Evolutionary conservation across 2,113 vertebrate species (phyloP).

Genomic region (Sinocyclocheilus grahami): DNA sequence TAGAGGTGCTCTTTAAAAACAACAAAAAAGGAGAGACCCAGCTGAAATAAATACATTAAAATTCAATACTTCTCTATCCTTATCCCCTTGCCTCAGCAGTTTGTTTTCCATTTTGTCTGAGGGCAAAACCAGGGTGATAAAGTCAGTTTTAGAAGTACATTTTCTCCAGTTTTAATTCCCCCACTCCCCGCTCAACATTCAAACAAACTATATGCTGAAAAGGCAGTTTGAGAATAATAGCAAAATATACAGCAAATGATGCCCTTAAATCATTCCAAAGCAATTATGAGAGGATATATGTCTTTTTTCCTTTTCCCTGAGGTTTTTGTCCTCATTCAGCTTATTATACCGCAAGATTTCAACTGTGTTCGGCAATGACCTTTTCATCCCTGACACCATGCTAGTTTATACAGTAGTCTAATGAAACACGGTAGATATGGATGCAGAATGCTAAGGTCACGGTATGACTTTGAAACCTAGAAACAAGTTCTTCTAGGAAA

Average conservation of each 20-base stretch:
- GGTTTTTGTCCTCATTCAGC: conserved; percentile 2
- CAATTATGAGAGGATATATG: conserved; percentile 23
- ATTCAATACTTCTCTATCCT: conserved; percentile 53
- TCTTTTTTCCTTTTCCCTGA: conserved; percentile 16
- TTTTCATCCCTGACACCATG: conserved; percentile 26
- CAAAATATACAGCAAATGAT: conserved; percentile 13
- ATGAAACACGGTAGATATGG: conserved; percentile 25
- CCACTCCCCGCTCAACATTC: background rate
- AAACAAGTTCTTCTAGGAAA: background rate
- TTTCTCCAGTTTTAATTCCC: conserved; percentile 23
- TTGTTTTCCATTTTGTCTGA: conserved; percentile 42
- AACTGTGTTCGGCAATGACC: conserved; percentile 13
- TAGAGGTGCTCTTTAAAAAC: conserved; percentile 45
- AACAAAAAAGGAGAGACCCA: conserved; percentile 19
- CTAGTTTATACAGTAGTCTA: conserved; percentile 20
- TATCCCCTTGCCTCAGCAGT: conserved; percentile 62
- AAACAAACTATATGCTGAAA: conserved; percentile 39
- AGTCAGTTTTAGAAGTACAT: conserved; percentile 19
- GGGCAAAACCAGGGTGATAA: conserved; percentile 31
- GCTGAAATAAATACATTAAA: conserved; percentile 48
- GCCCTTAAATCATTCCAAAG: conserved; percentile 49
- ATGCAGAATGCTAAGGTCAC: conserved; percentile 3
- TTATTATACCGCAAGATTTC: conserved; percentile 7
- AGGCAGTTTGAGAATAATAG: conserved; percentile 35
- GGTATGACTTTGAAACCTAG: background rate